These are phyloP conservation scores for Monopis laevigella DNA, from an alignment of 2,888 invertebrate genomes.

Conservation along the genomic window DNA sequence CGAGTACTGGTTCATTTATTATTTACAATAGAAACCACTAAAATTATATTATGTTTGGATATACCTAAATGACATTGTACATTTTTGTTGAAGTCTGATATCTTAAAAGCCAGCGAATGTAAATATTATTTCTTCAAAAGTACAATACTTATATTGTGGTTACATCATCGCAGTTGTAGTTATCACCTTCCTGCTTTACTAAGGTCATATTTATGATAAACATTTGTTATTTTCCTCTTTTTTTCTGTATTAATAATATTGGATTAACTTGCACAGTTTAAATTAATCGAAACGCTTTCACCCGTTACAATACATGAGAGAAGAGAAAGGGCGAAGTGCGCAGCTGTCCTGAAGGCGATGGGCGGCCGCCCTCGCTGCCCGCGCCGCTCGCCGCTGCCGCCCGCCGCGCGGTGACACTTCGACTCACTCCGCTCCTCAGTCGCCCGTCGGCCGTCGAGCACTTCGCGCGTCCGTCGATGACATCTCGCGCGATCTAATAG, in stretches of 20 bases:
- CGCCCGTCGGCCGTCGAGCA: constrained; percentile 51
- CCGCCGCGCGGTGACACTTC: constrained; percentile 13
- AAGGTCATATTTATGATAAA: constrained; percentile 15
- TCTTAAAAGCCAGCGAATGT: background rate
- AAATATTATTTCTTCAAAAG: constrained; percentile 3
- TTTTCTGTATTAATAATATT: constrained; percentile 3
- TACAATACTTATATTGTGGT: constrained; percentile 5
- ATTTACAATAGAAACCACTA: too few relatives aligned
- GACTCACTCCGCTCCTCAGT: too few relatives aligned
- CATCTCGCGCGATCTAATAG: constrained; percentile 38
- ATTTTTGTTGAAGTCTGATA: background rate
- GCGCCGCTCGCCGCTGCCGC: constrained; percentile 23
- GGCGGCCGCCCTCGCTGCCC: constrained; percentile 38
- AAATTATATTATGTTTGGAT: too few relatives aligned
- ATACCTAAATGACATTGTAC: too few relatives aligned
- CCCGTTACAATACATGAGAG: constrained; percentile 26
- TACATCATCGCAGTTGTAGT: constrained; percentile 14
- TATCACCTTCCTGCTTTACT: constrained; percentile 16
- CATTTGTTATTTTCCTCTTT: constrained; percentile 2
- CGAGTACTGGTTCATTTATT: background rate
- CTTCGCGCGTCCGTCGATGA: constrained; percentile 34
- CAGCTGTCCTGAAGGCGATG: constrained; percentile 58
- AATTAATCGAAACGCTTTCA: constrained; percentile 40
- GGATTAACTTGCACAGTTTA: constrained; percentile 3
- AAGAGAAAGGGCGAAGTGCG: constrained; percentile 53